Evolutionary conservation across 2,113 vertebrate genomes (phyloP).

Genomic region (Apeltes quadracus): DNA sequence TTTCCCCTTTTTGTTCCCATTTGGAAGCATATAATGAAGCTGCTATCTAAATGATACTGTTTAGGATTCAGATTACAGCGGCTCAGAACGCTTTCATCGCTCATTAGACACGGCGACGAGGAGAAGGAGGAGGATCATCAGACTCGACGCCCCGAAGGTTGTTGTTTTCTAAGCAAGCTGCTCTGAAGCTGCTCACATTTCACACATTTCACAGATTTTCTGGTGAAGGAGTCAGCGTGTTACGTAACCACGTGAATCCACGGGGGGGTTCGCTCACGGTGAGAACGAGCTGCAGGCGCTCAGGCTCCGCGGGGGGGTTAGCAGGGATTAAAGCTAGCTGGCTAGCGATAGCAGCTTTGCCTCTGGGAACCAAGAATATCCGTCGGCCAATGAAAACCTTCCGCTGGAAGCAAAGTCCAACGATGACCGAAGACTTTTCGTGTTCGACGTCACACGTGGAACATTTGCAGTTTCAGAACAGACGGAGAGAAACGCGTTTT

Average conservation of each 20-base stretch:
- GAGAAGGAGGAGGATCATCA: constrained; percentile 1
- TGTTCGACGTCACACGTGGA: too few species aligned
- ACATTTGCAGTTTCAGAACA: background rate
- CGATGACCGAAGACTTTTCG: background rate
- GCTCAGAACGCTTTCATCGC: constrained; percentile 19
- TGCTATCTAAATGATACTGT: constrained; percentile 11
- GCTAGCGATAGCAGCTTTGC: too few species aligned
- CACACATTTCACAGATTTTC: too few species aligned
- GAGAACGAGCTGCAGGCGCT: too few species aligned
- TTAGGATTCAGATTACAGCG: constrained; percentile 6
- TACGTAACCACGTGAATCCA: too few species aligned
- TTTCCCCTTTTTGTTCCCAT: background rate
- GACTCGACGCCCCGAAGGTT: background rate
- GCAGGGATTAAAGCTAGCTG: too few species aligned
- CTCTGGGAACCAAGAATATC: background rate
- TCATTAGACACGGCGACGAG: constrained; percentile 13
- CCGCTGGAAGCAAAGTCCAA: too few species aligned
- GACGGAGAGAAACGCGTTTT: constrained; percentile 31
- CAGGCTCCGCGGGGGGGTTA: too few species aligned
- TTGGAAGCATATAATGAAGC: background rate
- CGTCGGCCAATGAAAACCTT: background rate
- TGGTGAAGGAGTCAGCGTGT: too few species aligned
- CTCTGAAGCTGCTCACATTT: background rate
- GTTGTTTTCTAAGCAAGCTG: background rate
- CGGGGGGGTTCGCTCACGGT: too few species aligned